Evolutionary conservation across 2,797 vertebrate species (phyloP), one percentile per base, ranked within the genome.

Genomic region (Loris lydekkerianus): DNA sequence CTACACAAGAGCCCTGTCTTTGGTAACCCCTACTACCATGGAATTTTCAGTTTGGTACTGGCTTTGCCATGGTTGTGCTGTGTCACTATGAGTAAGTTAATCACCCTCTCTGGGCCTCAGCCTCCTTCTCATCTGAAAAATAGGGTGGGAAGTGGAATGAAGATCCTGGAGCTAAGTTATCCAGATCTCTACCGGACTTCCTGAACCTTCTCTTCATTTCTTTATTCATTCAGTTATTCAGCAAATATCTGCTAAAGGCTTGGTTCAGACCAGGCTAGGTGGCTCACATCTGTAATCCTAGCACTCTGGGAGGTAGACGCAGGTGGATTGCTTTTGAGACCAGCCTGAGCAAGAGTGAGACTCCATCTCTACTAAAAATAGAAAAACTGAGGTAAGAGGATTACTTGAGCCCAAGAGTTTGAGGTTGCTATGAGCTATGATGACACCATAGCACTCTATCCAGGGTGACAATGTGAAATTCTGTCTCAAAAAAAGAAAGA

Each of bases 81-180:
- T 92, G 84, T 76, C 46, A 29, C 69, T 17, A 0, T 31, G 11
- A 37, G 18, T 3, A 56, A 63, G 17, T 77, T 37, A 18, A 37
- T 86, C 43, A 13, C 46, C 9, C 0, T 61, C 87, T 81, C 93
- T 92, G 82, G 43, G 53, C 65, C 34, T 69, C 40, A 17, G 53
- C 23, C 23, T 77, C 58, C 46, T 93, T 65, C 46, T 93, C 46
- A 29, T 76, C 53, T 81, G 49, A 29, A 78, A 83, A 46, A 67
- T 37, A 40, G 43, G 7, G 1, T 10, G 10, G 18, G 40, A 53
- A 40, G 46, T 67, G 3, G 34, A 58, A 31, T 0, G 1, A 46
- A 76, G 80, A 21, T 56, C 60, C 67, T 10, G 3, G 5, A 53
- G 11, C 43, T 15, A 58, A 37, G 56, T 27, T 46, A 60, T 29